A percentile compares a stretch with the other conserved stretches of the same genome.
These are phyloP conservation scores for Casuarius casuarius DNA, from an alignment of 2,113 vertebrate genomes.

Conservation along the genomic window DNA sequence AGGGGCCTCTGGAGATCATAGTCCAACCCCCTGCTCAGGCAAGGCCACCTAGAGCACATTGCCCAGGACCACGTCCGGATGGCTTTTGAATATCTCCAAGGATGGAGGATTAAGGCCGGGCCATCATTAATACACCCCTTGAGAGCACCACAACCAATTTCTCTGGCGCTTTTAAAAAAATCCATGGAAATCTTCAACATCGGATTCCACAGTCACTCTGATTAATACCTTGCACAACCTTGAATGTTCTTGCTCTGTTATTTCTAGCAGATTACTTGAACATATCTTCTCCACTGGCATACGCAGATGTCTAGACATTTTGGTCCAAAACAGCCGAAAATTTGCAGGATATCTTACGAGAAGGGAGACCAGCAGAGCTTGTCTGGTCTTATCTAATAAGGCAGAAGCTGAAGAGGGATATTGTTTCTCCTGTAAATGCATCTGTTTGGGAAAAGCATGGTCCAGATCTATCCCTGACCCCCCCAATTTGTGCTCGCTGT, in stretches of 20 bases:
- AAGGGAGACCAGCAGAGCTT: background rate
- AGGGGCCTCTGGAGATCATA: background rate
- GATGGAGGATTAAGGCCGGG: background rate
- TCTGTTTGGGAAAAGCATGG: background rate
- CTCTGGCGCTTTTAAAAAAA: background rate
- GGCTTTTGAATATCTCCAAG: background rate
- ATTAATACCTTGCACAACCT: background rate
- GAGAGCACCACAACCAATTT: accelerated
- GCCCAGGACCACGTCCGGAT: background rate
- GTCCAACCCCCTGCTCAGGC: background rate
- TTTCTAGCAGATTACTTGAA: background rate
- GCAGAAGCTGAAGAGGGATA: background rate
- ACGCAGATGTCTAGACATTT: background rate
- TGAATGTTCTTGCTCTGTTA: background rate
- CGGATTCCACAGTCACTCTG: accelerated
- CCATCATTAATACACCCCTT: accelerated
- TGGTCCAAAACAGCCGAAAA: background rate
- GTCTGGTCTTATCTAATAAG: background rate
- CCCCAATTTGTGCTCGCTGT: accelerated
- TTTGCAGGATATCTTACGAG: background rate
- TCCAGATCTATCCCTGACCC: background rate
- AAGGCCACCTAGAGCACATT: background rate
- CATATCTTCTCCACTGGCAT: background rate
- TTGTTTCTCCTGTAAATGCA: background rate
- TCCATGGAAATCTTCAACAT: accelerated